Evolutionary conservation across 2,888 invertebrate genomes (phyloP).

Genomic region (Meta bourneti): DNA sequence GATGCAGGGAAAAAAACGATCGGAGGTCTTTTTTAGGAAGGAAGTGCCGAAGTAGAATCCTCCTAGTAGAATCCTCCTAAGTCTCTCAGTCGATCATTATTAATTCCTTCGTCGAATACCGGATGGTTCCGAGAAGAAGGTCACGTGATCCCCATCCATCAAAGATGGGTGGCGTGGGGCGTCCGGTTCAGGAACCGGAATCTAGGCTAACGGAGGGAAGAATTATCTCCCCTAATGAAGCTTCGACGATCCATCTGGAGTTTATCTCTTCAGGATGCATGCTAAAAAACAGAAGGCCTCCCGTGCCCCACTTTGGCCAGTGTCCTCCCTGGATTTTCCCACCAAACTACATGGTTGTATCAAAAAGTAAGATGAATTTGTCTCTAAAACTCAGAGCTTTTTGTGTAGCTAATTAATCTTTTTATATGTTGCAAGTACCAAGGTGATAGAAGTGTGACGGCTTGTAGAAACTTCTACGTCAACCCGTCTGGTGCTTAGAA

Average conservation of each 20-base stretch:
- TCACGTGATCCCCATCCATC: conserved; percentile 1
- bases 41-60: not conserved
- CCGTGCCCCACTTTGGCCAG: not conserved
- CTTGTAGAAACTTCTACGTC: no score
- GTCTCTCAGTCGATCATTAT: not conserved
- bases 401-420: no score
- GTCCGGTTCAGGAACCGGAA: not conserved
- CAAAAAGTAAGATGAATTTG: no score
- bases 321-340: no score
- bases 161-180: not conserved
- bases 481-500: no score
- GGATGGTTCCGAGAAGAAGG: not conserved
- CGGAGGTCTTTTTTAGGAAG: not conserved
- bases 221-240: not conserved
- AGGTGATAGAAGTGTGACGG: no score
- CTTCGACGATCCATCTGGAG: no score
- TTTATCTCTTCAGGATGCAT: no score
- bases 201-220: not conserved
- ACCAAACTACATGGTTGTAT: no score
- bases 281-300: not conserved
- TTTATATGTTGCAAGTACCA: no score
- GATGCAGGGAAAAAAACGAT: not conserved
- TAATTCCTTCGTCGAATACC: not conserved
- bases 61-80: not conserved
- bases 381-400: no score